Base-by-base conservation (phyloP, 2,888 invertebrate species). In the Osedax fenrisi region DNA sequence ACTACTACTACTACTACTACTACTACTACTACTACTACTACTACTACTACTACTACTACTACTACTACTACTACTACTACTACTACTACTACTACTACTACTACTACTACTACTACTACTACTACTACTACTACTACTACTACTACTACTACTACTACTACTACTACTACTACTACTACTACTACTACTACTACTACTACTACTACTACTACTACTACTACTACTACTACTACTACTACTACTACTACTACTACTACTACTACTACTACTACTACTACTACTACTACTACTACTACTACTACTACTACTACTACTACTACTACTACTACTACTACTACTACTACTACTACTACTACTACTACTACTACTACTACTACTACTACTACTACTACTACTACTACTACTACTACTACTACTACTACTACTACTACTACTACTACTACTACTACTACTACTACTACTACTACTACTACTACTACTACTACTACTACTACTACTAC, bases 401-500 rank as follows among this genome's bases (percentile, higher is more conserved):
- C 69, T 69, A 26, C 69, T 69, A 26, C 22, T 69, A 26, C 69
- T 69, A 69, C 69, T 69, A 26, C 69, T 69, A 69, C 69, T 69
- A 26, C 69, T 69, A 69, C 69, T 69, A 26, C 69, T 69, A 69
- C 69, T 69, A 26, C 69, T 72, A 66, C 72, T 72, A 13, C 72
- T 72, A 66, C 72, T 72, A 67, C 72, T 72, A 72, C 72, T 72
- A 67, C 72, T 72, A 72, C 72, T 72, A 67, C 62, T 72, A 72
- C 72, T 72, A 67, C 72, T 72, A 72, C 72, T 72, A 67, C 72
- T 72, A 72, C 72, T 72, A 67, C 72, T 72, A 72, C 72, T 72
- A n/a, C 72, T 72, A 72, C 72, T 72, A 67, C 72, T 72, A 67
- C 66, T 72, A 67, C 72, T 72, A 72, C 72, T 72, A 67, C 72